Conservation (phyloP, 2,113 vertebrate genomes). For the Danio rerio region GRCz12tu NC_133179.1:40950001-40950500, state of each 20-base stretch:
- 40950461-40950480: conserved; percentile 26
- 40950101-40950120: too few species aligned
- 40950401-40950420: conserved; percentile 22
- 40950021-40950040: too few species aligned
- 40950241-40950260: background rate
- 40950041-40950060: too few species aligned
- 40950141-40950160: too few species aligned
- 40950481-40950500: background rate
- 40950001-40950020: too few species aligned
- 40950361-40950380: conserved; percentile 20
- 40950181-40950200: too few species aligned
- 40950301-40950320: conserved; percentile 13
- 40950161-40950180: too few species aligned
- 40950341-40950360: background rate
- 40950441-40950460: background rate
- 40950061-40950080: too few species aligned
- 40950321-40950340: conserved; percentile 26
- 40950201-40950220: background rate
- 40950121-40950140: too few species aligned
- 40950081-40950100: too few species aligned
- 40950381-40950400: background rate
- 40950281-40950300: conserved; percentile 42
- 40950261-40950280: conserved; percentile 3
- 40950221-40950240: background rate
- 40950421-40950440: conserved; percentile 1